phyloP scores from a whole-genome alignment of 1,140 invertebrate species.

The Bombus pyrosoma region DNA sequence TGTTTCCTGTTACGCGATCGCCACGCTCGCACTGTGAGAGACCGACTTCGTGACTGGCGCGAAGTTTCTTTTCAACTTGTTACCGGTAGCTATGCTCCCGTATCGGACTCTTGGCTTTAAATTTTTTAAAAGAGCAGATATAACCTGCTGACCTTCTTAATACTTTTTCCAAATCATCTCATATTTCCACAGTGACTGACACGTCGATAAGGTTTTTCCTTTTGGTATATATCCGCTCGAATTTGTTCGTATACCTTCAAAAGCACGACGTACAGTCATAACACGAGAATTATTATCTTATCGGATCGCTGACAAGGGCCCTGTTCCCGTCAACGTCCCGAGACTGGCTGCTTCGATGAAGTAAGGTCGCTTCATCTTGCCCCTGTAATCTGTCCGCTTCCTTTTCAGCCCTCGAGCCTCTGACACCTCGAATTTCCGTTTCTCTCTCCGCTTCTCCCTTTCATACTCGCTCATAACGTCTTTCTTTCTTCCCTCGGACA shows the following conservation, averaged over 20 bases:
- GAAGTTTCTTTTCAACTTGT: neutral
- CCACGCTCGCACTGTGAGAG: neutral
- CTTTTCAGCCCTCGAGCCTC: neutral
- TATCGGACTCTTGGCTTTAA: neutral
- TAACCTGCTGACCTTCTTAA: neutral
- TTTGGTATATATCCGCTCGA: neutral
- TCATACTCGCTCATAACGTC: neutral
- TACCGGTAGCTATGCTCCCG: neutral
- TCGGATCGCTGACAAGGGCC: conserved; percentile 14
- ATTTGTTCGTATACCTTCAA: neutral
- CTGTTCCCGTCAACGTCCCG: neutral
- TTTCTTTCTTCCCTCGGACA: neutral
- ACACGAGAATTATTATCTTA: conserved; percentile 37
- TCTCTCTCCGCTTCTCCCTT: neutral
- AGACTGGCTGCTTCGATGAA: neutral
- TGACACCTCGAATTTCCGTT: conserved; percentile 42
- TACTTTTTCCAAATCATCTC: no score
- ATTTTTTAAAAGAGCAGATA: neutral
- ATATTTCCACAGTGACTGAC: no score
- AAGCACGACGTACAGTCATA: neutral
- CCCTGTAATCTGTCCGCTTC: conserved; percentile 28
- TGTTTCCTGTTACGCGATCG: conserved; percentile 43
- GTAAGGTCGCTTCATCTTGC: conserved; percentile 19
- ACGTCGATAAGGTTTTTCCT: neutral
- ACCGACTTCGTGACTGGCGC: neutral